Percentiles rank a stretch among this genome's conserved stretches.
These are phyloP conservation scores for Alethe castanea DNA, from an alignment of 2,113 vertebrate genomes.

Conservation along the genomic window DNA sequence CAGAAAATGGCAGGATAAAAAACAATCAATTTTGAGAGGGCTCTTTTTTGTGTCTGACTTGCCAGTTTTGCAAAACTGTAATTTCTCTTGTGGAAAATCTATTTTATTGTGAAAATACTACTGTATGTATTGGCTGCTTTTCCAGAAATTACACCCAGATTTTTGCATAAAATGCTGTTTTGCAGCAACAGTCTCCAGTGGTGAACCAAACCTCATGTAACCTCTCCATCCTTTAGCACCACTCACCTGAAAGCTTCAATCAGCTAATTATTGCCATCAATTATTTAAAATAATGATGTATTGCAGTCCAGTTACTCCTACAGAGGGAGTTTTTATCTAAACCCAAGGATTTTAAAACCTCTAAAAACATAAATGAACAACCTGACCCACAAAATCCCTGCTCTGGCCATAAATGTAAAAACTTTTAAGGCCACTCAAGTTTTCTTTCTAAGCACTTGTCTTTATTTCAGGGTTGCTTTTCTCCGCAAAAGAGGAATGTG, in stretches of 20 bases:
- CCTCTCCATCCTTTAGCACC: neutral
- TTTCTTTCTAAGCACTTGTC: constrained; percentile 43
- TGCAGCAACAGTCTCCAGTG: neutral
- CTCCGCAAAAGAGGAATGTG: constrained; percentile 44
- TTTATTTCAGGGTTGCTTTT: constrained; percentile 65
- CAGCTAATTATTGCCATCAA: neutral
- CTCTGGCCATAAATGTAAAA: neutral
- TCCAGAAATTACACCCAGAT: neutral
- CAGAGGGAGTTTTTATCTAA: neutral
- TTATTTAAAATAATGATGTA: neutral
- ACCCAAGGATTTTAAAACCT: neutral
- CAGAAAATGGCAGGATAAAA: neutral
- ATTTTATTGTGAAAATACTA: neutral
- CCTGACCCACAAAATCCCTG: neutral
- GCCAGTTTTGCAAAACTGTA: neutral
- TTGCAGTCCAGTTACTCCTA: neutral
- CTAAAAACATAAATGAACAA: neutral
- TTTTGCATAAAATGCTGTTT: neutral
- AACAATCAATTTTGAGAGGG: neutral
- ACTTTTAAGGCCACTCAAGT: neutral
- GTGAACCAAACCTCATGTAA: neutral
- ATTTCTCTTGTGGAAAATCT: constrained; percentile 30
- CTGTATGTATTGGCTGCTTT: neutral
- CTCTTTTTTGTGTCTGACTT: neutral
- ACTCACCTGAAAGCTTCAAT: neutral